Base-by-base conservation (phyloP, 2,797 vertebrate genomes). In the Natrix natrix region DNA sequence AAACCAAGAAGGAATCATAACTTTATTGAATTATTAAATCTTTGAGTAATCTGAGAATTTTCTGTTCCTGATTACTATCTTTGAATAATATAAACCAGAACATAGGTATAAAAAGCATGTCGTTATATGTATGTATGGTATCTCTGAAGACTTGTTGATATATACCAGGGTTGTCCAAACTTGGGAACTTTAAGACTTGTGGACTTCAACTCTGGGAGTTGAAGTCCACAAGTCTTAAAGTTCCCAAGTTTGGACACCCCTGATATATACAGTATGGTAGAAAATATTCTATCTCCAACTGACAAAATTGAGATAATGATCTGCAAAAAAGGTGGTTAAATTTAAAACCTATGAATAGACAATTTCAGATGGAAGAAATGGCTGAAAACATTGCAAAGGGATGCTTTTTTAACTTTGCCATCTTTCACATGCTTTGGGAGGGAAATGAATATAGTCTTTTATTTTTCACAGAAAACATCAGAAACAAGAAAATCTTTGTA, bases 401-500 rank as follows among this genome's bases (percentile, higher is more conserved):
- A 43, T 55, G 89, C 95, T 96, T 97, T 92, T 92, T 90, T 69
- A 90, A 87, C 83, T 90, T 66, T 95, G 93, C 94, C 94, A 92
- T 95, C 93, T 93, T 96, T 96, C 94, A 60, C 92, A 95, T 59
- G 3, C 95, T 90, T 94, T 96, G 92, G 93, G 95, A 0, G 5
- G 48, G 43, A 48, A 96, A 91, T 96, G 93, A 95, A 95, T 94
- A 94, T 2, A 0, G 52, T 93, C 94, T 95, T 95, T 96, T 96
- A 95, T 94, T 87, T 92, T 96, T 93, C 92, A 92, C 91, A 93
- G 78, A 96, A 97, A 96, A 95, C n/a, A 91, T 89, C 94, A 88
- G 92, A 95, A 91, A 93, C 91, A 96, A 95, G 90, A 96, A 97
- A 96, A 96, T 93, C 95, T 92, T 95, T 96, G 95, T 96, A 93